phyloP scores from a whole-genome alignment of 2,797 vertebrate genomes.

The Rhabdophis nuchalis region DNA sequence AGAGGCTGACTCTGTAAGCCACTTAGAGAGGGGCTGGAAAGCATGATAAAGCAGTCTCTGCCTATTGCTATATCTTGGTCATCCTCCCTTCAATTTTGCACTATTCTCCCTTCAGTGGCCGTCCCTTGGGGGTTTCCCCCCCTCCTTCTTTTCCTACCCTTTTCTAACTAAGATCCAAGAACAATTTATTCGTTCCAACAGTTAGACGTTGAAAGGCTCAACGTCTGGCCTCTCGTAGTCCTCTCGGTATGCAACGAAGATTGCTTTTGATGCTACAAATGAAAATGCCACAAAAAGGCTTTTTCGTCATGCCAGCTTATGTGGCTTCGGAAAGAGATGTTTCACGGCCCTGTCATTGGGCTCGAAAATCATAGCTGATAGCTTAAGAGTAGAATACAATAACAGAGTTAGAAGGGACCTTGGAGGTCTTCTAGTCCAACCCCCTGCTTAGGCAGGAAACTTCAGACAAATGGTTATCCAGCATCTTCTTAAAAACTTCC shows the following conservation, averaged over 20 bases:
- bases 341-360: background rate
- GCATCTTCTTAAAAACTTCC: too few relatives aligned
- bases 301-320: background rate
- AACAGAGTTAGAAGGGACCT: too few relatives aligned
- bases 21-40: too few relatives aligned
- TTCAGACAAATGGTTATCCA: too few relatives aligned
- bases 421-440: too few relatives aligned
- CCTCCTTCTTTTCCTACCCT: background rate
- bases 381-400: background rate
- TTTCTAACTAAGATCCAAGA: background rate
- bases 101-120: background rate
- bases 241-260: background rate
- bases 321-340: background rate
- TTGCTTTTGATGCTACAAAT: background rate
- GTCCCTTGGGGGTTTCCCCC: background rate
- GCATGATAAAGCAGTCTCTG: rapidly evolving
- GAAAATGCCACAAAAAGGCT: background rate
- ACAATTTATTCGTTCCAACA: background rate
- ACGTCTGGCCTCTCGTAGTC: background rate
- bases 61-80: background rate
- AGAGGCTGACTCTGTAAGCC: too few relatives aligned
- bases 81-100: background rate
- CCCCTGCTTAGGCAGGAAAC: too few relatives aligned
- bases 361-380: background rate
- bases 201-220: background rate